Conservation (phyloP, 1,140 invertebrate species). For the Rhagoletis pomonella region DNA sequence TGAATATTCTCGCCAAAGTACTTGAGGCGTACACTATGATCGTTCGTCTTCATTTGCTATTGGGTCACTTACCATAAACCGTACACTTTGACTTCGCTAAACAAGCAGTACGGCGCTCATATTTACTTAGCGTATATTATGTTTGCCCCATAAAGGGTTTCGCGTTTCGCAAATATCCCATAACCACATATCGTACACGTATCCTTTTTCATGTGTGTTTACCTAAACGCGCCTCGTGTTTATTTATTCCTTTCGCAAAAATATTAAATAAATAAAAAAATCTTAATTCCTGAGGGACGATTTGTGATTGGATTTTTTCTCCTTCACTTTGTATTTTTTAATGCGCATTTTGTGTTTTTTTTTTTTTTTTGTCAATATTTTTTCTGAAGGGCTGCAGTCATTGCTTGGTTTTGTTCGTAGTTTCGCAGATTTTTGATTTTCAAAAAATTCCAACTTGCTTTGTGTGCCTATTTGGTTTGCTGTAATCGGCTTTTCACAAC, state of each 20-base stretch:
- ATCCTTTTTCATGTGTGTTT: constrained; percentile 36
- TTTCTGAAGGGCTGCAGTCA: background rate
- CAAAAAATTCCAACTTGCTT: background rate
- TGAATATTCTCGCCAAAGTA: constrained; percentile 6
- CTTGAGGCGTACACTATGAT: background rate
- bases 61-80: constrained; percentile 12
- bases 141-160: constrained; percentile 32
- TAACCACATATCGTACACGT: background rate
- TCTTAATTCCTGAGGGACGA: constrained; percentile 15
- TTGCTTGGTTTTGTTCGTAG: constrained; percentile 20
- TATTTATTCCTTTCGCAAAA: constrained; percentile 19
- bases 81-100: background rate
- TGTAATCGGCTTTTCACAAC: constrained; percentile 26
- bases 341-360: constrained; percentile 18
- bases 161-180: constrained; percentile 44
- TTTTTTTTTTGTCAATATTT: background rate
- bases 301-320: constrained; percentile 38
- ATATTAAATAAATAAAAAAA: background rate
- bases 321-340: constrained; percentile 41
- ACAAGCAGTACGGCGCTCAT: background rate
- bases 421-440: constrained; percentile 14
- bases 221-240: constrained; percentile 36
- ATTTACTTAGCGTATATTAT: background rate
- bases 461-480: background rate
- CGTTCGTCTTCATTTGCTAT: constrained; percentile 36